Evolutionary conservation across 2,888 invertebrate species (phyloP).

Genomic region (Drosophila anceps): DNA sequence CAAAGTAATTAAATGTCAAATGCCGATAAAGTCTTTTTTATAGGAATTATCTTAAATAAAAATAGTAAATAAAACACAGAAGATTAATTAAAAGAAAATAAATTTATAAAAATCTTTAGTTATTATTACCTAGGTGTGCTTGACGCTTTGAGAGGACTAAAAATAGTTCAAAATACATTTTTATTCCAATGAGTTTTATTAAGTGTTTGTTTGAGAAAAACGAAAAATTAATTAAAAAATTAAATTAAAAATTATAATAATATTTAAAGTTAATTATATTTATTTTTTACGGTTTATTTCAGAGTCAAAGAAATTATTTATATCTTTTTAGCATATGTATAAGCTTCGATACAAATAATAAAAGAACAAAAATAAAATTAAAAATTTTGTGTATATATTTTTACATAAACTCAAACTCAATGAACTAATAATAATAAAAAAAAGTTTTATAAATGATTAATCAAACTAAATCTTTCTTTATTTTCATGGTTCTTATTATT

Average conservation of each 20-base stretch:
- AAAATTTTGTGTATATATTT: no score
- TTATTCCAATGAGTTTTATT: neutral
- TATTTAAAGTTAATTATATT: neutral
- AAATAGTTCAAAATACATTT: neutral
- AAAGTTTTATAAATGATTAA: no score
- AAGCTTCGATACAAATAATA: no score
- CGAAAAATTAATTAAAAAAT: neutral
- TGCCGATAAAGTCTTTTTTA: neutral
- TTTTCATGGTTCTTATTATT: no score
- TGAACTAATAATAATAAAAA: no score
- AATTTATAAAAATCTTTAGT: neutral
- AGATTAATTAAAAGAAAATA: slow-evolving; percentile 6
- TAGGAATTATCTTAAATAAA: neutral
- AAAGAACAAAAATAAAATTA: no score
- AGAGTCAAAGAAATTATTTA: no score
- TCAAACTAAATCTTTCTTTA: no score
- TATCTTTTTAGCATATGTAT: no score
- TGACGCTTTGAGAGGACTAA: neutral
- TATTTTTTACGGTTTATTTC: no score
- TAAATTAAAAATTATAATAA: neutral
- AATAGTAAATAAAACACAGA: neutral
- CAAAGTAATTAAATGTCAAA: slow-evolving; percentile 8
- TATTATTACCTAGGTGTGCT: neutral
- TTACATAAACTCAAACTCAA: no score
- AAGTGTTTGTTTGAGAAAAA: no score